Conservation (phyloP, 1,140 invertebrate genomes). For the Tribolium castaneum region DNA sequence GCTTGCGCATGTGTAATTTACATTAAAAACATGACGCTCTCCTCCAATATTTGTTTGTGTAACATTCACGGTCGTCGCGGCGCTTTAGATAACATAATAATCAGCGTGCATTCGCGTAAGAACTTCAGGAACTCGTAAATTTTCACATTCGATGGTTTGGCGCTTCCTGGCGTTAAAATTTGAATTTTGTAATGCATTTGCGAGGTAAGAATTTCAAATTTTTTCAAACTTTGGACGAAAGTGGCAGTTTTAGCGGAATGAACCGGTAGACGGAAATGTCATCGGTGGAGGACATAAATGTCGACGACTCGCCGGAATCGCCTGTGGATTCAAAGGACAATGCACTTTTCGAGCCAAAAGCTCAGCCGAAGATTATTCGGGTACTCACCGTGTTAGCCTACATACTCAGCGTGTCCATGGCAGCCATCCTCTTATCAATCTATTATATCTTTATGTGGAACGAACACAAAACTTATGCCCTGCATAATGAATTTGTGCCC, state of each 20-base stretch:
- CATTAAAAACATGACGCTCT: conserved; percentile 41
- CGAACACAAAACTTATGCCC: conserved; percentile 41
- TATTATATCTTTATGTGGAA: conserved; percentile 88
- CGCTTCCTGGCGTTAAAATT: no score
- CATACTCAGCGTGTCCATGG: conserved; percentile 81
- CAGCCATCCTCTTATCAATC: conserved; percentile 80
- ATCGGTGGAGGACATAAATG: conserved; percentile 41
- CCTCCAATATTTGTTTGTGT: conserved; percentile 40
- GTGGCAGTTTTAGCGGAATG: background rate
- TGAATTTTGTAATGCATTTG: no score
- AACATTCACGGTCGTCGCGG: conserved; percentile 37
- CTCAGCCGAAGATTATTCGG: conserved; percentile 71
- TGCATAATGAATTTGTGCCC: background rate
- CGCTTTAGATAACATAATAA: conserved; percentile 40
- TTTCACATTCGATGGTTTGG: no score
- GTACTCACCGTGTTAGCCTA: conserved; percentile 84
- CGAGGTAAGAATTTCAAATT: background rate
- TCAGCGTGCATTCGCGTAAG: conserved; percentile 19
- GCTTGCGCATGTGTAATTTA: conserved; percentile 41
- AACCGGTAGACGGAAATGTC: conserved; percentile 30
- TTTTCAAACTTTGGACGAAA: background rate
- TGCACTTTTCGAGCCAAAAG: conserved; percentile 71
- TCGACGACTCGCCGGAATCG: conserved; percentile 39
- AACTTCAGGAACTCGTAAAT: background rate
- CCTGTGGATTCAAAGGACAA: conserved; percentile 33